Percentiles rank a stretch among this genome's conserved stretches.
Evolutionary conservation across 92 coral and sea anemone species (phyloP).

Genomic region (Epizoanthus rinbou): DNA sequence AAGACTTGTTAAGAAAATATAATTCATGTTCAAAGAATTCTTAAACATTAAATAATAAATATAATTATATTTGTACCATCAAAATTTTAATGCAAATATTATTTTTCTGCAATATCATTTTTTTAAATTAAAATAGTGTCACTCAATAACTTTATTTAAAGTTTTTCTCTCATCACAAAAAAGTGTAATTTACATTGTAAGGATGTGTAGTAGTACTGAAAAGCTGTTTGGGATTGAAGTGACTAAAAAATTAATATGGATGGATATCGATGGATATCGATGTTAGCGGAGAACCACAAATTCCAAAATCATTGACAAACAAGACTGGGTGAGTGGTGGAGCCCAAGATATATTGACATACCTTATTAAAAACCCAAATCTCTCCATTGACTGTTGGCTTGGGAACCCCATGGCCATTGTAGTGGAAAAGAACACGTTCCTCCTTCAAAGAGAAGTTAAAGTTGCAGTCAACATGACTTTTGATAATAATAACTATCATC

Average conservation of each 20-base stretch:
- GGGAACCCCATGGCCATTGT: slow-evolving; percentile 98
- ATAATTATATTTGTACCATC: too few species aligned
- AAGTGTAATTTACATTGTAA: neutral
- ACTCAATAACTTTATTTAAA: too few species aligned
- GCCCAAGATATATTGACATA: slow-evolving; percentile 19
- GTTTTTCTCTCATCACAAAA: too few species aligned
- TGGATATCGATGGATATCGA: neutral
- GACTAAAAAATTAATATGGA: neutral
- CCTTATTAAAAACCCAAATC: slow-evolving; percentile 99
- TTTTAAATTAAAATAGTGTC: too few species aligned
- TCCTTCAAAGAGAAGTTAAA: slow-evolving; percentile 59
- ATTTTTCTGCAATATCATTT: too few species aligned
- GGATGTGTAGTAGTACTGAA: neutral
- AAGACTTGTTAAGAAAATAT: too few species aligned
- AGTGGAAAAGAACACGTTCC: slow-evolving; percentile 96
- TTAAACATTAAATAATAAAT: too few species aligned
- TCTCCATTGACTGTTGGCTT: slow-evolving; percentile 97
- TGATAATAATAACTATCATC: too few species aligned
- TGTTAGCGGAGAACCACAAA: neutral
- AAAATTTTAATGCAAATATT: too few species aligned
- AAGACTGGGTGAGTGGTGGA: too few species aligned
- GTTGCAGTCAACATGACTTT: too few species aligned
- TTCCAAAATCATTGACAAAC: neutral
- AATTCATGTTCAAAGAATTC: too few species aligned
- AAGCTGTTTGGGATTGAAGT: neutral